Percentiles rank a stretch among this genome's conserved stretches.
Evolutionary conservation across 2,797 vertebrate species (phyloP).

Genomic region (Syngnathus rostellatus): DNA sequence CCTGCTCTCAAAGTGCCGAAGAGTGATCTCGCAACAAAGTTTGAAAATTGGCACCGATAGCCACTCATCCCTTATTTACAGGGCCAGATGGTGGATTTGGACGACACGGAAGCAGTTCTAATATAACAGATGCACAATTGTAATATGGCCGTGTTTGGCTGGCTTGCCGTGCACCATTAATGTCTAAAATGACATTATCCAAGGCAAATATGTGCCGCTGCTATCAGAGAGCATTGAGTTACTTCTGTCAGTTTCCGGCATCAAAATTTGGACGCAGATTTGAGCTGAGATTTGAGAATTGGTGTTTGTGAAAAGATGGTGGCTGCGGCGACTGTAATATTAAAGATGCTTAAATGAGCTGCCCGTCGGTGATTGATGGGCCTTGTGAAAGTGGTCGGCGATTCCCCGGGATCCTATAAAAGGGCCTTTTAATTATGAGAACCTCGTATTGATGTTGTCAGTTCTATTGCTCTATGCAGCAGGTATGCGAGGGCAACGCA

Average conservation of each 20-base stretch:
- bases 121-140: slow-evolving; percentile 53
- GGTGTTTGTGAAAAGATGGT: slow-evolving; percentile 44
- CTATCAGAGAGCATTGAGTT: slow-evolving; percentile 49
- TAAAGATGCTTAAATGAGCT: slow-evolving; percentile 65
- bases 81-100: slow-evolving; percentile 52
- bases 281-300: slow-evolving; percentile 58
- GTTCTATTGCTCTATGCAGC: slow-evolving; percentile 53
- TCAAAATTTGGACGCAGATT: slow-evolving; percentile 40
- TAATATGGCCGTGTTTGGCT: slow-evolving; percentile 41
- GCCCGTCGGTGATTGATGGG: slow-evolving; percentile 60
- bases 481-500: slow-evolving; percentile 43
- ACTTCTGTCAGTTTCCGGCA: slow-evolving; percentile 51
- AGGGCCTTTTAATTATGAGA: slow-evolving; percentile 55
- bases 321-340: slow-evolving; percentile 60
- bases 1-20: too few species aligned
- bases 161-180: slow-evolving; percentile 30
- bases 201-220: slow-evolving; percentile 49
- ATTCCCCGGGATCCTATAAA: slow-evolving; percentile 37
- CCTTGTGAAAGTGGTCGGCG: slow-evolving; percentile 36
- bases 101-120: slow-evolving; percentile 33
- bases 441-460: slow-evolving; percentile 56
- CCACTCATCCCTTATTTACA: slow-evolving; percentile 48
- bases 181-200: slow-evolving; percentile 53
- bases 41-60: slow-evolving; percentile 27
- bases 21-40: slow-evolving; percentile 18